Evolutionary conservation across 2,888 invertebrate species (phyloP), one percentile per base, ranked within the genome.

Genomic region (Lasioglossum oenotherae): DNA sequence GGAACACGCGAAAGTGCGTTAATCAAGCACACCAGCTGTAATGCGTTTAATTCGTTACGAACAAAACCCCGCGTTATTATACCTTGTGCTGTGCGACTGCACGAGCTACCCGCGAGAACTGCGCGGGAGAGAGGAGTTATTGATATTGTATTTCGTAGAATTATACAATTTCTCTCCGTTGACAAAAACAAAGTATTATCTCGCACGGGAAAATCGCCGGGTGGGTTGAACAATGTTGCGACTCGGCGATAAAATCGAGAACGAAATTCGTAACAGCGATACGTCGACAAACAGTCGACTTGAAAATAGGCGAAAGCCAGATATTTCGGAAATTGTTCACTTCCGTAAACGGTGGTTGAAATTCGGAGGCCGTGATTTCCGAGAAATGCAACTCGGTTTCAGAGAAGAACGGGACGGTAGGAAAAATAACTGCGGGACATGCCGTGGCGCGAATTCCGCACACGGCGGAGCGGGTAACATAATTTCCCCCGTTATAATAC

Each of bases 401-500:
- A 71, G 53, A 53, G 8, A 53, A 60, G 71, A 71, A 57, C 19
- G 53, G 8, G 72, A 14, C 44, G 46, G 44, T 23, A 46, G 53
- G 49, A 27, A 76, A 64, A 60, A 78, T 19, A 60, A 83, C 73
- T 8, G n/a, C 23, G 35, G n/a, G 49, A 8, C 73, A n/a, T 8
- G 14, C 31, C 23, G 23, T 31, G 10, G 10, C 27, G 67, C 10
- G 81, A 85, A 84, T 87, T 87, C 49, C 72, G 49, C 75, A 49
- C 44, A 41, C 44, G 35, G 57, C 14, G 46, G 27, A 49, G 46
- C 74, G 64, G 64, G 41, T 53, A 85, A 89, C 91, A 86, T 91
- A 91, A 91, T 90, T 93, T 87, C 82, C 82, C 5, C 91, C 83
- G 91, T 91, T 93, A 92, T 92, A 92, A 92, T 92, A 92, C 89